Evolutionary conservation across 2,113 vertebrate genomes (phyloP).

Genomic region (Vidua chalybeata): DNA sequence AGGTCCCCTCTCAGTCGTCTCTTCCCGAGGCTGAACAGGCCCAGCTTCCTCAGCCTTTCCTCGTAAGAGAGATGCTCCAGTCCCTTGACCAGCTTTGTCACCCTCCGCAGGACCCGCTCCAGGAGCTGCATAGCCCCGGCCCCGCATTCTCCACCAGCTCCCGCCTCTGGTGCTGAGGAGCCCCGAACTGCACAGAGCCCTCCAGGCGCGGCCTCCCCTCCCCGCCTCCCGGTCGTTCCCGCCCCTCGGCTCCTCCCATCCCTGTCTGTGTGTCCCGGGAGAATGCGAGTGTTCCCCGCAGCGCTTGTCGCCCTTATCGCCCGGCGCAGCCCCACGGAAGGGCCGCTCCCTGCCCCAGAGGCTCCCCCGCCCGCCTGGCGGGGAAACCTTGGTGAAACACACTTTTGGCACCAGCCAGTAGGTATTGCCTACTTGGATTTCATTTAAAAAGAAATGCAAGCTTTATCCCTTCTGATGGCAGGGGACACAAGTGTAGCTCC

Average conservation of each 20-base stretch:
- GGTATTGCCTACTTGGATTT: neutral
- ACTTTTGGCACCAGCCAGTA: neutral
- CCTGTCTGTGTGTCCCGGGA: accelerated
- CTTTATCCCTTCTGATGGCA: neutral
- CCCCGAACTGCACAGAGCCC: accelerated
- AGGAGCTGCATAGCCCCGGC: accelerated
- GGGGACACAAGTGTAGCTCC: neutral
- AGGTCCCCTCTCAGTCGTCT: neutral
- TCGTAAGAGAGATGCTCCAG: neutral
- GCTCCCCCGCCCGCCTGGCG: neutral
- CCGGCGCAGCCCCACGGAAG: neutral
- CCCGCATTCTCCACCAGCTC: accelerated
- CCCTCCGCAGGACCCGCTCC: neutral
- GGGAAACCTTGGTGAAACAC: neutral
- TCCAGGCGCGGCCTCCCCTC: accelerated
- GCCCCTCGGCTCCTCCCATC: neutral
- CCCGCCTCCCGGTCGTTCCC: neutral
- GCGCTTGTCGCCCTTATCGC: neutral
- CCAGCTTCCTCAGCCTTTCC: neutral
- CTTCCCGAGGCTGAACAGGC: neutral
- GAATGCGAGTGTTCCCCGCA: accelerated
- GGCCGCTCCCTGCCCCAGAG: neutral
- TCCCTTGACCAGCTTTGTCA: neutral
- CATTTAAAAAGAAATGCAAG: neutral
- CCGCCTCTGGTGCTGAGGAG: accelerated